These are phyloP conservation scores for Alitta virens DNA, from an alignment of 2,888 invertebrate species.

Conservation along the genomic window DNA sequence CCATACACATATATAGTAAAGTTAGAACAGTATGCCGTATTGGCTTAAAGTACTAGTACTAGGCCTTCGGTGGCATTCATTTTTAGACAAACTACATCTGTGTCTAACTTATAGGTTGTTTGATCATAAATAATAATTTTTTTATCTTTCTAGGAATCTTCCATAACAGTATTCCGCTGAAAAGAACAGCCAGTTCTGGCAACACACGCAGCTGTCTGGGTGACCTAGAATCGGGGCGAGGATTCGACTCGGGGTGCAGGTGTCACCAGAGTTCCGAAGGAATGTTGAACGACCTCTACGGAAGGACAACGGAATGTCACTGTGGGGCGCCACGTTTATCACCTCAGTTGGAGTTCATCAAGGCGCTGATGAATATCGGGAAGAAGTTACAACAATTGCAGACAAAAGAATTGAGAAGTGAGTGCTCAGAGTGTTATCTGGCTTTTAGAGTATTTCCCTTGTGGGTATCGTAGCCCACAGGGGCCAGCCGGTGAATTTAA, in stretches of 20 bases:
- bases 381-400: conserved; percentile 77
- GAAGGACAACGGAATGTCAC: conserved; percentile 71
- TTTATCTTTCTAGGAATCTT: conserved; percentile 9
- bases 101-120: too few species aligned
- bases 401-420: conserved; percentile 84
- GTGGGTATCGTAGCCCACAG: too few species aligned
- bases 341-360: conserved; percentile 81
- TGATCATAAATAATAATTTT: neutral
- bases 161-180: conserved; percentile 23
- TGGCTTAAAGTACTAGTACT: too few species aligned
- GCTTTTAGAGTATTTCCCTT: too few species aligned
- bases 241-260: conserved; percentile 94
- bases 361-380: conserved; percentile 83
- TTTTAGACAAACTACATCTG: too few species aligned
- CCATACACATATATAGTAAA: too few species aligned
- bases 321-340: conserved; percentile 76
- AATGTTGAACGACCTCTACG: conserved; percentile 74
- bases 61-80: too few species aligned
- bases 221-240: conserved; percentile 88
- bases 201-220: conserved; percentile 23
- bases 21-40: too few species aligned
- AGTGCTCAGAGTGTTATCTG: too few species aligned
- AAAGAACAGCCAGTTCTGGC: conserved; percentile 38
- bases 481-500: too few species aligned
- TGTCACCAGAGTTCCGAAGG: conserved; percentile 72